Evolutionary conservation across 1,140 invertebrate species (phyloP), one percentile per base, ranked within the genome.

Genomic region (Zaprionus inermis): DNA sequence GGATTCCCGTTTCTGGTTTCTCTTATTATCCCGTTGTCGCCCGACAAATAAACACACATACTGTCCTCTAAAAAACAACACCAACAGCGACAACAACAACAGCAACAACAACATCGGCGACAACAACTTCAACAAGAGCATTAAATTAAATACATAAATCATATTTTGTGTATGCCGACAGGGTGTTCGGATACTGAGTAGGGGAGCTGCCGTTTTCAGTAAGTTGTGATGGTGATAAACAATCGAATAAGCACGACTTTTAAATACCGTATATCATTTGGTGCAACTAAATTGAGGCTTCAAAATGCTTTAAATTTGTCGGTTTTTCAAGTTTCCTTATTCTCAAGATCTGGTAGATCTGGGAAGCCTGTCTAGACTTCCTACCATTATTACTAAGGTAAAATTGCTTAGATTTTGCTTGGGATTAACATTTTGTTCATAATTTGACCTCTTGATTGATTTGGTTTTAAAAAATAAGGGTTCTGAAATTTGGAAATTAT

Each of bases 81-180:
- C 38, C 38, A 44, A 44, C 38, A 56, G n/a, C 57, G 30, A 58
- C 70, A 58, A 32, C 60, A 69, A 59, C 52, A 60, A 61, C 49
- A 20, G n/a, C 57, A 54, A 24, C 55, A 36, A 52, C 64, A 63
- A 38, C 60, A 70, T 18, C 38, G 54, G 34, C 24, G 34, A 56
- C 63, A 41, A 54, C 46, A 65, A 30, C 52, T 83, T 52, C 68
- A 83, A 72, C 80, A 79, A 72, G 61, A 79, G 69, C 84, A 88
- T 90, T 89, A 89, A 89, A 89, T 89, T 89, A 84, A 89, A 89
- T 84, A 81, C 84, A 89, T 89, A 89, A 89, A 89, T 89, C 84
- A 89, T 89, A 68, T 83, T 82, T 79, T 84, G 58, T 70, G 63
- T 68, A 63, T 72, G 79, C 69, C 82, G 68, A 72, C 82, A 72